Base-by-base conservation (phyloP, 2,888 invertebrate genomes). In the Chloroclysta siterata region DNA sequence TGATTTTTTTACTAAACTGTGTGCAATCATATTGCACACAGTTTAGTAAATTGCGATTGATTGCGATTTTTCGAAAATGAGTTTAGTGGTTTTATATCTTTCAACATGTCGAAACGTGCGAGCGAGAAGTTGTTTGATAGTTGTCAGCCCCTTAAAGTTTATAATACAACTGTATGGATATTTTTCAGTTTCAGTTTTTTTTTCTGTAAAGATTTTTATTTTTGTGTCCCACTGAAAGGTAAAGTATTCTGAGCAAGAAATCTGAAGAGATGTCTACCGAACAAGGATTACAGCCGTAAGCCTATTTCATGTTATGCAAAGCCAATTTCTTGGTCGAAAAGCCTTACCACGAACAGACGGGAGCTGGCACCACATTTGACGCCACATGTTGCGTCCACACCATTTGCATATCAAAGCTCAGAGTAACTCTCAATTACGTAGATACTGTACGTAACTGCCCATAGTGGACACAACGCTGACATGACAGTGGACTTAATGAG, bases 381-480 rank as follows among this genome's bases (percentile, higher is more conserved):
- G 72, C 83, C 84, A 88, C 87, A 84, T 88, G 87, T 88, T 84
- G 87, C 85, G 79, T 77, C 81, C 78, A 85, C 76, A 70, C 66
- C 76, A 91, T 90, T 90, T 85, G 83, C 90, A 91, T 90, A 82
- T 87, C 90, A 91, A 90, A 91, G 90, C 84, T 75, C 72, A 73
- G 77, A 77, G 84, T 82, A 81, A 81, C 81, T 82, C 85, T 80
- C 86, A 85, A 89, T 89, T 88, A 89, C 81, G 72, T 65, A 39
- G 47, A 17, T 50, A 39, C 14, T 41, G 7, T 51, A 33, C 15
- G 48, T 48, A 51, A 14, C 3, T 61, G 61, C 17, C 46, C 53
- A 47, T 59, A 33, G 53, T 39, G 53, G n/a, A 53, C 53, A 53
- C 53, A 7, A 47, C 52, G 51, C 47, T 60, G 57, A 39, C 53